These are phyloP conservation scores for Catamblyrhynchus diadema DNA, from an alignment of 2,797 vertebrate genomes.

Conservation along the genomic window DNA sequence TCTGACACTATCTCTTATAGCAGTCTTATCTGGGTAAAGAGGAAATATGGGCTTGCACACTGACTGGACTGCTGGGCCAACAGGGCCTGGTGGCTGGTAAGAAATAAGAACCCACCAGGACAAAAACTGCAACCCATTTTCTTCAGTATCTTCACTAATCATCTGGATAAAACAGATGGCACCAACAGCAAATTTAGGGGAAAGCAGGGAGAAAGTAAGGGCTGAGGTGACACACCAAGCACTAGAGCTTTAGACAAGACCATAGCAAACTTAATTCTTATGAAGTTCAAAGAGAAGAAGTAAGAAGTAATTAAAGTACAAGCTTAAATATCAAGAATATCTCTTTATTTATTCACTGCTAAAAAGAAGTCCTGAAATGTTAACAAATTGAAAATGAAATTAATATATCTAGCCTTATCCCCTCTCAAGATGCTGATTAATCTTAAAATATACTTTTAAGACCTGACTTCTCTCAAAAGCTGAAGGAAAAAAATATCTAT, in stretches of 20 bases:
- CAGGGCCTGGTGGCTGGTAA: neutral
- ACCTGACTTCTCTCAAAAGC: neutral
- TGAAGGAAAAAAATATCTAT: neutral
- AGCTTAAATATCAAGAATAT: neutral
- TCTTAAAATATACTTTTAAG: neutral
- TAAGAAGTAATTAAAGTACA: neutral
- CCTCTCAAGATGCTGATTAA: neutral
- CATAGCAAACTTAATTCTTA: neutral
- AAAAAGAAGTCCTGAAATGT: neutral
- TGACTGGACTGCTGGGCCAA: neutral
- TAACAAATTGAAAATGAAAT: neutral
- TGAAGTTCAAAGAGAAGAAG: neutral
- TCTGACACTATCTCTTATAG: neutral
- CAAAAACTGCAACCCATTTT: neutral
- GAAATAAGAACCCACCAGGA: neutral
- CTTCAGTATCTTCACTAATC: neutral
- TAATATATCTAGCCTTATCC: neutral
- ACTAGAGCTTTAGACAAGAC: neutral
- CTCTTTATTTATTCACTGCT: neutral
- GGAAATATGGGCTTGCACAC: accelerated
- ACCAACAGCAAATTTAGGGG: neutral
- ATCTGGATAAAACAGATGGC: neutral
- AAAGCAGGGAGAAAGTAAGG: accelerated
- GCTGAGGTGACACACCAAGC: neutral
- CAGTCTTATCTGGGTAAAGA: neutral